These are phyloP conservation scores for Hemitrygon akajei DNA, from an alignment of 2,797 vertebrate species.

Conservation along the genomic window DNA sequence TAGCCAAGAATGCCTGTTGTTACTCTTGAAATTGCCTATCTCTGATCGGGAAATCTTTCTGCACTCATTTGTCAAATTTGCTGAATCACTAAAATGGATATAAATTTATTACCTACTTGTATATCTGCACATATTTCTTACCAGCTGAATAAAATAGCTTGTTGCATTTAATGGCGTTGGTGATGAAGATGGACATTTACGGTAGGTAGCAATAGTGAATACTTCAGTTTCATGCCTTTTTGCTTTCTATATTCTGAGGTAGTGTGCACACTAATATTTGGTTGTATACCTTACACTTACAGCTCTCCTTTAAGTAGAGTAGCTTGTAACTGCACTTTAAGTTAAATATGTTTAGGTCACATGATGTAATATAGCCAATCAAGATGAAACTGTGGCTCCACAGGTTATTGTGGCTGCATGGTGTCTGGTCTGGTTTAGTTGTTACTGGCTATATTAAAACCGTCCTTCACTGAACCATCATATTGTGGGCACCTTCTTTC, in stretches of 20 bases:
- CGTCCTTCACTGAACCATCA: background rate
- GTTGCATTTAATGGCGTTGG: background rate
- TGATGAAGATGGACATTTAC: background rate
- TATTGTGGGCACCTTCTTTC: background rate
- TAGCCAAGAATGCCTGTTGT: no score
- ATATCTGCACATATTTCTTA: background rate
- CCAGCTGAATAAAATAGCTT: background rate
- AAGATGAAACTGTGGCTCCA: constrained; percentile 22
- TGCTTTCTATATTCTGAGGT: background rate
- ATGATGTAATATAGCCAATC: constrained; percentile 25
- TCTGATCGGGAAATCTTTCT: background rate
- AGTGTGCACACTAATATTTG: background rate
- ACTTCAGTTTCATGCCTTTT: background rate
- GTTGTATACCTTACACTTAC: background rate
- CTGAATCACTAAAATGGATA: background rate
- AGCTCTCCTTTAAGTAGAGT: background rate
- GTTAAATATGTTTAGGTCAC: constrained; percentile 31
- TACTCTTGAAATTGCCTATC: no score
- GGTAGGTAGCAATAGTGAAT: background rate
- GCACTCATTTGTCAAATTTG: background rate
- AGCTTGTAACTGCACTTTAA: constrained; percentile 8
- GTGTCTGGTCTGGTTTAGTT: constrained; percentile 19
- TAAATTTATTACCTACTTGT: background rate
- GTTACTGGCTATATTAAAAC: constrained; percentile 6
- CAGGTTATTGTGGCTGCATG: constrained; percentile 21